phyloP scores from a whole-genome alignment of 2,888 invertebrate genomes.

The Torymus tubicola region DNA sequence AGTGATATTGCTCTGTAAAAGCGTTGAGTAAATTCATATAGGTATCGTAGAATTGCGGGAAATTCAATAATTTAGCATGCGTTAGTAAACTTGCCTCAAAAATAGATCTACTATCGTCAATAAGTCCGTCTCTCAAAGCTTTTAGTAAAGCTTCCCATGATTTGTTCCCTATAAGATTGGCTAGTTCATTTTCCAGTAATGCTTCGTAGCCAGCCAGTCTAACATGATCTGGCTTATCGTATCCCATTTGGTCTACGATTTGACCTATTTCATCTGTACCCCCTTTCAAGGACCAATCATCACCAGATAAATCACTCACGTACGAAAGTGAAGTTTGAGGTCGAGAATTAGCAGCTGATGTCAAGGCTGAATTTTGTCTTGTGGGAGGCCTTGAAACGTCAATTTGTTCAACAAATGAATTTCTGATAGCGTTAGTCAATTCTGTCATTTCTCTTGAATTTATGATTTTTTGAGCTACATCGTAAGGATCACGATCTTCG shows the following conservation, averaged over 20 bases:
- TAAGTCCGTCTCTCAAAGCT: conserved; percentile 68
- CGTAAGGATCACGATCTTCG: conserved; percentile 60
- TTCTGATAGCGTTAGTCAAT: conserved; percentile 65
- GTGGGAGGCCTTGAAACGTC: conserved; percentile 36
- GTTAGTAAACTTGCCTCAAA: conserved; percentile 72
- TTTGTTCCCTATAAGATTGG: conserved; percentile 57
- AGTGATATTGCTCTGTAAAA: conserved; percentile 68
- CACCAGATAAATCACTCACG: conserved; percentile 68
- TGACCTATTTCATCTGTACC: conserved; percentile 59
- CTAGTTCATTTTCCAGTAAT: conserved; percentile 68
- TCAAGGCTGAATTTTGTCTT: conserved; percentile 48
- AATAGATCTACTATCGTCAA: conserved; percentile 70
- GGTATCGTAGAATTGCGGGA: conserved; percentile 63
- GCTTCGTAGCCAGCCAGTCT: conserved; percentile 72
- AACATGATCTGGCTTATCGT: conserved; percentile 72
- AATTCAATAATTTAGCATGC: conserved; percentile 66
- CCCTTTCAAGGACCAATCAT: conserved; percentile 68
- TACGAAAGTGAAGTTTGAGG: conserved; percentile 67
- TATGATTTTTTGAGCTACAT: conserved; percentile 65
- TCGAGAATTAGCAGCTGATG: conserved; percentile 59
- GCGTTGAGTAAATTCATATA: conserved; percentile 68
- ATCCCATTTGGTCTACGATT: conserved; percentile 68
- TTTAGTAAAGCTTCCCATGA: conserved; percentile 67
- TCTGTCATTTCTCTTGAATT: conserved; percentile 66
- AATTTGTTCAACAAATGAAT: conserved; percentile 59